Conservation (phyloP, 2,888 invertebrate species). For the Gari tellinella region DNA sequence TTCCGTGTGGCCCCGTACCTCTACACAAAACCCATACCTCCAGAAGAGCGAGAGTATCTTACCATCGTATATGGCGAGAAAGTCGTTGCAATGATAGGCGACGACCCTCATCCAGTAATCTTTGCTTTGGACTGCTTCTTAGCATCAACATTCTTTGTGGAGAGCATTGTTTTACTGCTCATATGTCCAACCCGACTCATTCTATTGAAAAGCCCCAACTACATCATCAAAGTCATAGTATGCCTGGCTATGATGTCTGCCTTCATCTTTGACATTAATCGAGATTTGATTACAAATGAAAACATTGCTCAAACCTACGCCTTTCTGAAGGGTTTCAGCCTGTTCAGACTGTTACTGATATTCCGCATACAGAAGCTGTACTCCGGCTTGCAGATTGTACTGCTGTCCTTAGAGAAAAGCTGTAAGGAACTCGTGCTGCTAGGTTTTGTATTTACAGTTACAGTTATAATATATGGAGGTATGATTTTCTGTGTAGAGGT, state of each 20-base stretch:
- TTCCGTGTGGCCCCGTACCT: conserved; percentile 42
- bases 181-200: conserved; percentile 57
- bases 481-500: conserved; percentile 72
- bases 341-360: conserved; percentile 67
- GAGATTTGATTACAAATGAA: conserved; percentile 21
- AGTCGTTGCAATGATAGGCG: not conserved
- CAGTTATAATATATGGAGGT: conserved; percentile 68
- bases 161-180: conserved; percentile 63
- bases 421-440: conserved; percentile 65
- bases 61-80: conserved; percentile 3
- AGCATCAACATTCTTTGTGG: conserved; percentile 64
- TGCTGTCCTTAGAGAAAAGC: conserved; percentile 66
- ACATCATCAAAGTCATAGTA: conserved; percentile 62
- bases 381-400: conserved; percentile 66
- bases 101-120: conserved; percentile 46
- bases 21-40: conserved; percentile 4
- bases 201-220: conserved; percentile 59
- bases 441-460: conserved; percentile 65
- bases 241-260: conserved; percentile 62
- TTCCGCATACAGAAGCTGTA: conserved; percentile 69
- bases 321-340: conserved; percentile 57
- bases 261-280: conserved; percentile 27
- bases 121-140: conserved; percentile 54
- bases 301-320: conserved; percentile 54
- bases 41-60: too few relatives aligned